Conservation (phyloP, 2,888 invertebrate species). For the Agrilus mali region DNA sequence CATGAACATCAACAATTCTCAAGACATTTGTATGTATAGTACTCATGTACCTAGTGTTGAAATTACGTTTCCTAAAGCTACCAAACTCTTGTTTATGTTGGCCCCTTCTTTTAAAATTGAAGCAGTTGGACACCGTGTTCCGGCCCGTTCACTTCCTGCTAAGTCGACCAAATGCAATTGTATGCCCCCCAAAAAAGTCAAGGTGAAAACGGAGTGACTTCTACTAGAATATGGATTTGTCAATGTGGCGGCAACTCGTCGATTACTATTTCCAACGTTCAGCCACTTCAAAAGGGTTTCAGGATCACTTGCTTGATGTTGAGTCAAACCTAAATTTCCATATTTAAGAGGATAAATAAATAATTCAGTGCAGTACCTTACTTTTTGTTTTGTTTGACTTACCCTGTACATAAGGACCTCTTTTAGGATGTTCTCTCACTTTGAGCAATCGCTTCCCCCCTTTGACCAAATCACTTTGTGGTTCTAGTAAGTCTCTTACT, state of each 20-base stretch:
- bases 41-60: slow-evolving; percentile 61
- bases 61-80: slow-evolving; percentile 71
- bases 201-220: slow-evolving; percentile 60
- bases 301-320: slow-evolving; percentile 44
- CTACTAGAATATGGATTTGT: slow-evolving; percentile 60
- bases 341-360: not conserved
- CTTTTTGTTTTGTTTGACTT: slow-evolving; percentile 17
- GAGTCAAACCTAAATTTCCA: slow-evolving; percentile 43
- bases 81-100: slow-evolving; percentile 69
- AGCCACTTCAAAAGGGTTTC: slow-evolving; percentile 45
- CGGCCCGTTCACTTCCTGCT: slow-evolving; percentile 57
- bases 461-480: slow-evolving; percentile 9
- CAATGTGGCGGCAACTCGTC: slow-evolving; percentile 59
- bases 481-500: slow-evolving; percentile 55
- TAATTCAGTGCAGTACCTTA: not conserved
- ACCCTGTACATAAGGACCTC: slow-evolving; percentile 74
- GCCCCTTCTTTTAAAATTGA: slow-evolving; percentile 47
- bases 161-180: slow-evolving; percentile 50
- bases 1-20: not conserved
- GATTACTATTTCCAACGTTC: slow-evolving; percentile 44
- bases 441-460: slow-evolving; percentile 39
- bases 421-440: slow-evolving; percentile 65
- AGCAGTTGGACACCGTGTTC: slow-evolving; percentile 33
- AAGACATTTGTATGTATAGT: not conserved
- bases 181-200: slow-evolving; percentile 49